Conservation (phyloP, 1,140 invertebrate genomes). For the Dendrolimus kikuchii region DNA sequence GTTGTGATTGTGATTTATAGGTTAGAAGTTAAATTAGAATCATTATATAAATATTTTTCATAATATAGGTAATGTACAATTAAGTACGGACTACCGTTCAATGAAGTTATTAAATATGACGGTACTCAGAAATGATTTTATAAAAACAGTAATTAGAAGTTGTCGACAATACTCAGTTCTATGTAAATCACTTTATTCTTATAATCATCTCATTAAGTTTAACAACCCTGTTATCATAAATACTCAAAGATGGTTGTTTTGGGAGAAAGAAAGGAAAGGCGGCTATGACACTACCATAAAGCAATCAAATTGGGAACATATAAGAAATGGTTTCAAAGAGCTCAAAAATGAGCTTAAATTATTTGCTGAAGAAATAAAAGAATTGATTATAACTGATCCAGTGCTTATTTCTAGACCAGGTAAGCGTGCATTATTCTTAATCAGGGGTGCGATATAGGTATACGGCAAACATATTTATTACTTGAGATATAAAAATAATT, state of each 20-base stretch:
- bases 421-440: constrained; percentile 18
- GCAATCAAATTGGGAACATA: constrained; percentile 62
- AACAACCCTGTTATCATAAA: constrained; percentile 8
- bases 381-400: constrained; percentile 76
- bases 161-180: constrained; percentile 7
- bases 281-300: constrained; percentile 73
- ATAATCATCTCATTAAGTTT: constrained; percentile 4
- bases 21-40: no score
- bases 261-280: constrained; percentile 76
- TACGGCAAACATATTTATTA: no score
- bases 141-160: constrained; percentile 1
- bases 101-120: no score
- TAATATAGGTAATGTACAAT: no score
- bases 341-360: constrained; percentile 79
- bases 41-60: no score
- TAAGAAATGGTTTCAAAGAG: constrained; percentile 76
- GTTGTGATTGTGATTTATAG: no score
- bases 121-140: no score
- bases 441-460: no score
- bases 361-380: constrained; percentile 80
- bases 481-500: no score
- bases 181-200: constrained; percentile 7
- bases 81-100: no score
- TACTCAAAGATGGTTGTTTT: constrained; percentile 61
- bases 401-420: constrained; percentile 72